Percentiles rank a stretch among this genome's conserved stretches.
Evolutionary conservation across 2,113 vertebrate species (phyloP).

Genomic region (Carassius gibelio): DNA sequence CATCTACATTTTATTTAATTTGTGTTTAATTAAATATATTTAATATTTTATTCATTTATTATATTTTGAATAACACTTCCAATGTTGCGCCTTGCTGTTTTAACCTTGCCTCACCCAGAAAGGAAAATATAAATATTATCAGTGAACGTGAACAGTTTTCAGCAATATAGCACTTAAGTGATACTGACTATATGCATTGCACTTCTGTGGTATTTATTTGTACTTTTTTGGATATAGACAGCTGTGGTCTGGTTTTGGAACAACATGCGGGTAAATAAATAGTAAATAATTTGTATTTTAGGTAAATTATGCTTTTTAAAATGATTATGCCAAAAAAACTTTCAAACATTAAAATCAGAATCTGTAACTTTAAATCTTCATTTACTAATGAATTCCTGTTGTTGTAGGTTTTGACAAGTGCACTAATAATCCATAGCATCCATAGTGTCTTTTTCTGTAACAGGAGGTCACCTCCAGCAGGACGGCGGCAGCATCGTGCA

Average conservation of each 20-base stretch:
- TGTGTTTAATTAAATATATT: no score
- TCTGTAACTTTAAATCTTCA: neutral
- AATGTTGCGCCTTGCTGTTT: no score
- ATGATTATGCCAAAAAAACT: neutral
- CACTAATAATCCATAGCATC: neutral
- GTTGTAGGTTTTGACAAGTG: neutral
- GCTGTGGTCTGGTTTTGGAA: neutral
- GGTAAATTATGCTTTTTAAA: neutral
- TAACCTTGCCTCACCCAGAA: neutral
- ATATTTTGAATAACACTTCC: no score
- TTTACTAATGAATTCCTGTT: neutral
- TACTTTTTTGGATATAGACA: neutral
- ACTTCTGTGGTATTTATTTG: neutral
- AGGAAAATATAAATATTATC: neutral
- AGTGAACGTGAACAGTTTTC: neutral
- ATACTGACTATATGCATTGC: neutral
- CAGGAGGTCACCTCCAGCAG: constrained; percentile 85
- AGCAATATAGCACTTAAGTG: neutral
- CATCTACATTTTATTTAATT: no score
- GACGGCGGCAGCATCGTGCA: constrained; percentile 88
- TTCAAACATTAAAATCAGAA: neutral
- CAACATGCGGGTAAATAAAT: neutral
- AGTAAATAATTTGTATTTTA: neutral
- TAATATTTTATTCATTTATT: no score
- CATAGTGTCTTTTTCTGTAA: neutral